Percentiles rank a stretch among this genome's conserved stretches.
Evolutionary conservation across 2,113 vertebrate genomes (phyloP).

Genomic region (Misgurnus mizolepis): DNA sequence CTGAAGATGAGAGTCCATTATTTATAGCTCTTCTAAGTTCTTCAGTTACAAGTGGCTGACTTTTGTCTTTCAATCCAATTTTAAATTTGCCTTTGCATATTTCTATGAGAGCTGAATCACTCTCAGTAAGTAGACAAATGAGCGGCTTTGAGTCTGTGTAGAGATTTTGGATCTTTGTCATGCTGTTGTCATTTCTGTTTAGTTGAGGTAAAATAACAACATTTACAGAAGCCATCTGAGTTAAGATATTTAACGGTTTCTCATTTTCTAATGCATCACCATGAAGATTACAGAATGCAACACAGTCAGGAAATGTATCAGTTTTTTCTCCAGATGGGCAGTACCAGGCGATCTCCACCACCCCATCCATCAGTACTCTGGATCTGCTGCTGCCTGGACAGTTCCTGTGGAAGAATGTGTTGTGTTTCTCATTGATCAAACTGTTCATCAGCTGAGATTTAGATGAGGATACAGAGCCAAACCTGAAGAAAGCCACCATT

Average conservation of each 20-base stretch:
- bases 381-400: neutral
- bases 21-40: neutral
- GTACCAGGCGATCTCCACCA: conserved; percentile 2
- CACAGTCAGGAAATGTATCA: neutral
- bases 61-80: neutral
- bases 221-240: neutral
- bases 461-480: conserved; percentile 70
- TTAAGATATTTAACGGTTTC: neutral
- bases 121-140: neutral
- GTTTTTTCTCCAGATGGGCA: neutral
- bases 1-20: neutral
- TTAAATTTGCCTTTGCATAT: neutral
- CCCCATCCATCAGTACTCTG: neutral
- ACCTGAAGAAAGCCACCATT: conserved; percentile 71
- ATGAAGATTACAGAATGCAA: neutral
- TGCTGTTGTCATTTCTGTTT: neutral
- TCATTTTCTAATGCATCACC: neutral
- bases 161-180: conserved; percentile 1
- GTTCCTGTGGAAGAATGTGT: conserved; percentile 69
- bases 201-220: conserved; percentile 17
- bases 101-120: neutral
- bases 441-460: conserved; percentile 77
- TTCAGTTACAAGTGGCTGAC: neutral
- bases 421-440: conserved; percentile 50
- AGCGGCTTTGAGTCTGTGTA: neutral